Conservation (phyloP, 2,113 vertebrate genomes). For the Hemiprocne comata region DNA sequence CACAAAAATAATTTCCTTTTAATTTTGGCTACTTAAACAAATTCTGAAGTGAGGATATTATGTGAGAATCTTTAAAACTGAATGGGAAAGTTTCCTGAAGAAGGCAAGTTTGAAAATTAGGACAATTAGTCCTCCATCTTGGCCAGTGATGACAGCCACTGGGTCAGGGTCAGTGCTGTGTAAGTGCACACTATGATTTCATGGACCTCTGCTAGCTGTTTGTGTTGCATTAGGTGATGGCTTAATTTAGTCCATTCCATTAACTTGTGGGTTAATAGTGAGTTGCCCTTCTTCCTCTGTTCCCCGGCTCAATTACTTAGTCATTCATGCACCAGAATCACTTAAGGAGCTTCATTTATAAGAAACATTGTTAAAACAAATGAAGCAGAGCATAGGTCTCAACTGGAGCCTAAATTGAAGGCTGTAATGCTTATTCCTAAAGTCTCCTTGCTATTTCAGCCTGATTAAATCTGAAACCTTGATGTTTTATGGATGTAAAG, state of each 20-base stretch:
- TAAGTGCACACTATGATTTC: not conserved
- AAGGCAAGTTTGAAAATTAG: not conserved
- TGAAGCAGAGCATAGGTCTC: slow-evolving; percentile 66
- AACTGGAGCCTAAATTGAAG: slow-evolving; percentile 53
- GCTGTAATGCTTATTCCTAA: slow-evolving; percentile 70
- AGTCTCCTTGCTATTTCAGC: slow-evolving; percentile 68
- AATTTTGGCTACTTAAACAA: not conserved
- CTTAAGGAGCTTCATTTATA: slow-evolving; percentile 60
- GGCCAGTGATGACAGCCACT: not conserved
- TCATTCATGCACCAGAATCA: slow-evolving; percentile 57
- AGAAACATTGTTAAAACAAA: slow-evolving; percentile 71
- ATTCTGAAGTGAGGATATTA: not conserved
- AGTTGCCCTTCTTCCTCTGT: slow-evolving; percentile 44
- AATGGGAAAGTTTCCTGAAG: not conserved
- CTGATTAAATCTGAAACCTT: slow-evolving; percentile 73
- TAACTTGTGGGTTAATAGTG: slow-evolving; percentile 41
- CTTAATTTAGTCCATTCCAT: slow-evolving; percentile 31
- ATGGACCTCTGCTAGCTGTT: not conserved
- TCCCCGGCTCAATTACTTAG: not conserved
- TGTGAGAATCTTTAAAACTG: not conserved
- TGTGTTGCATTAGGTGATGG: not conserved
- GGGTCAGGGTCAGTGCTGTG: not conserved
- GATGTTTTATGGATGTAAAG: slow-evolving; percentile 65
- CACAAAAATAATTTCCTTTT: not conserved
- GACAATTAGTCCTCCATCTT: not conserved